These are phyloP conservation scores for Meiosimyza decipiens DNA, from an alignment of 2,888 invertebrate species.

Conservation along the genomic window DNA sequence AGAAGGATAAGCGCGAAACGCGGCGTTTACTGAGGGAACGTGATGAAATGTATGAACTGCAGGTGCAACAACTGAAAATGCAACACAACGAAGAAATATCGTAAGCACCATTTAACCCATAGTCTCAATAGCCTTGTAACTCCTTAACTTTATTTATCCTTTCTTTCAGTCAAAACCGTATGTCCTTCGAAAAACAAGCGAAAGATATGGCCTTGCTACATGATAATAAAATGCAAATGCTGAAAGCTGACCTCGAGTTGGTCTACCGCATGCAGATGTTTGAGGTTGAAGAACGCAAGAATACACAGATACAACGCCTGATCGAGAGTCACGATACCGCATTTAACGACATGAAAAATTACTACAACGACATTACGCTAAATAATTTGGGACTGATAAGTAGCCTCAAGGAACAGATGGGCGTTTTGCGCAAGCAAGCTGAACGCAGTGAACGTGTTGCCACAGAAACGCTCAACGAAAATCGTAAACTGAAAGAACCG, in stretches of 20 bases:
- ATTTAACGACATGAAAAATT: conserved; percentile 90
- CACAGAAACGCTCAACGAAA: conserved; percentile 71
- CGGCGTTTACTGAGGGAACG: conserved; percentile 69
- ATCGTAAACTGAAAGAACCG: conserved; percentile 79
- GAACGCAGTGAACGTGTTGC: conserved; percentile 80
- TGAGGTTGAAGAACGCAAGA: conserved; percentile 92
- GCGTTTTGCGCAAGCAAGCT: conserved; percentile 79
- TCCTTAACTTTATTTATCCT: neutral
- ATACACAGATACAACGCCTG: conserved; percentile 83
- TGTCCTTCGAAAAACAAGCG: conserved; percentile 75
- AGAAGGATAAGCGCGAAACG: conserved; percentile 70
- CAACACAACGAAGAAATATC: conserved; percentile 58
- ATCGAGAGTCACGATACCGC: conserved; percentile 86
- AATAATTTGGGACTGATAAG: conserved; percentile 93
- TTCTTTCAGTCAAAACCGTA: conserved; percentile 69
- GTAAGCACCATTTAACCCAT: conserved; percentile 49
- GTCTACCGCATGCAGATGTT: conserved; percentile 85
- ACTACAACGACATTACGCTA: conserved; percentile 93
- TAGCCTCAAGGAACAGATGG: conserved; percentile 88
- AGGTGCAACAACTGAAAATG: conserved; percentile 63
- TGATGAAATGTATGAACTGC: conserved; percentile 65
- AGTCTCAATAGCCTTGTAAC: no score
- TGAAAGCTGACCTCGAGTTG: conserved; percentile 78
- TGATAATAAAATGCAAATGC: conserved; percentile 75
- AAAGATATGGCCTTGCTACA: conserved; percentile 71